These are phyloP conservation scores for Eupristina koningsbergeri DNA, from an alignment of 1,140 invertebrate species.

Conservation along the genomic window DNA sequence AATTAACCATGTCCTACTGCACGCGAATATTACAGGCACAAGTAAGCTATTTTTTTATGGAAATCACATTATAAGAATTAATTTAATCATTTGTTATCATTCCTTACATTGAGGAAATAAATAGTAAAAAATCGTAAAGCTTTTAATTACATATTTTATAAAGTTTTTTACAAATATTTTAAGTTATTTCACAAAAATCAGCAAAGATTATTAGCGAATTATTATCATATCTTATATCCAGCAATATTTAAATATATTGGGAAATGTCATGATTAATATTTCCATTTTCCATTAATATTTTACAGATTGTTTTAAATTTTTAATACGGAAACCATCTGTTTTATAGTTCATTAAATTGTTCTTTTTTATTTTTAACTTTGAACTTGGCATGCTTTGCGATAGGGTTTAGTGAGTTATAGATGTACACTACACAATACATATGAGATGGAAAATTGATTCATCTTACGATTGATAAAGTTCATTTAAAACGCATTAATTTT, in stretches of 20 bases:
- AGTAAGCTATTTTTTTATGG: constrained; percentile 70
- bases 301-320: background rate
- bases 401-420: background rate
- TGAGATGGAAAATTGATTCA: background rate
- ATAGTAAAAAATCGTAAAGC: too few relatives aligned
- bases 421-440: background rate
- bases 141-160: background rate
- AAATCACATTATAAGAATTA: background rate
- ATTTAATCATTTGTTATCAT: too few relatives aligned
- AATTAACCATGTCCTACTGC: constrained; percentile 80
- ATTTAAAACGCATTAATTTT: background rate
- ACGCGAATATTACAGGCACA: constrained; percentile 82
- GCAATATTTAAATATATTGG: background rate
- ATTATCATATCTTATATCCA: constrained; percentile 23
- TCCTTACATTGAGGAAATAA: too few relatives aligned
- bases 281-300: background rate
- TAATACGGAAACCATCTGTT: background rate
- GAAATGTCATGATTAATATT: background rate
- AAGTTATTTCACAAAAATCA: constrained; percentile 43
- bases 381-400: background rate
- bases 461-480: background rate
- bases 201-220: constrained; percentile 35
- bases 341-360: background rate
- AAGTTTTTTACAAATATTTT: background rate
- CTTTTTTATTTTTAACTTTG: constrained; percentile 22